Evolutionary conservation across 2,113 vertebrate species (phyloP), one percentile per base, ranked within the genome.

Genomic region (Girardinichthys multiradiatus): DNA sequence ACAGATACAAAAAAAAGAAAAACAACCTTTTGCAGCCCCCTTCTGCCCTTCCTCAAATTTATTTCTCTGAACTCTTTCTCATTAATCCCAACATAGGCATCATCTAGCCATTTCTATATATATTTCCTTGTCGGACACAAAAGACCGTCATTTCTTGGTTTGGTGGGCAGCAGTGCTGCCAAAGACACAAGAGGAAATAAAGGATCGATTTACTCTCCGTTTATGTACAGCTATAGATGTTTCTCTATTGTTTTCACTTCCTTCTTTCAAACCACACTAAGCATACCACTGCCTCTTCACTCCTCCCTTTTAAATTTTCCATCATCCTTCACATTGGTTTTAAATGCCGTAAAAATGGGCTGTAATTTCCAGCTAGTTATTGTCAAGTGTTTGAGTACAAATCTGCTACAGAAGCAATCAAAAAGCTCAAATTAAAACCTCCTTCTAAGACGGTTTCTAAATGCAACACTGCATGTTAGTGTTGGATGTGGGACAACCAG

Each of bases 321-420:
- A 35, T 33, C 42, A 33, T 42, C 42, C 1, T 31, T 54, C 59
- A 72, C 4, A n/a, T 71, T 67, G 68, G 57, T 60, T n/a, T 42
- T 12, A 54, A 57, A 77, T 51, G 63, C 71, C n/a, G 27, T 77
- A 42, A 57, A 67, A 66, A 80, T 19, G 7, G 72, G 42, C 67
- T 77, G 31, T 76, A 76, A 89, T 82, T 86, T 84, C 57, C 74
- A 10, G 29, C 71, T 3, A 81, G 80, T 71, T 81, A 72, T 70
- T 73, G 72, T 84, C 66, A 74, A 82, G 73, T 77, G 77, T 77
- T 85, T 84, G 76, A 81, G 64, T 37, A 28, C 67, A 77, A 79
- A 73, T 84, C 48, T 29, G 57, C 27, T 61, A 26, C n/a, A 66
- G 66, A 72, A 35, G 63, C 62, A 51, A 57, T 61, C 12, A 3